Evolutionary conservation across 2,888 invertebrate species (phyloP), one percentile per base, ranked within the genome.

Genomic region (Tricholauxania praeusta): DNA sequence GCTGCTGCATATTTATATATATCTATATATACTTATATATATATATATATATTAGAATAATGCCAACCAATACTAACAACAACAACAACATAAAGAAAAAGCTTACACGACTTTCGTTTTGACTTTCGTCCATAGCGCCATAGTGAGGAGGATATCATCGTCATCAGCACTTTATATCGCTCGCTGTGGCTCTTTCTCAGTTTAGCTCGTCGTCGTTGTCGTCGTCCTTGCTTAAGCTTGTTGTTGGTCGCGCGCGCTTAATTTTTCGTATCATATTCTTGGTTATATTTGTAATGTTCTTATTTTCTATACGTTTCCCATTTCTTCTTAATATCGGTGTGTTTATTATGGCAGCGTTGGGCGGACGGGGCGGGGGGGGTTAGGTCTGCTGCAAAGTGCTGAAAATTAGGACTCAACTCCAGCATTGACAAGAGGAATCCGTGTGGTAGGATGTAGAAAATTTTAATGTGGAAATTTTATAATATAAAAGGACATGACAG

Each of bases 401-500:
- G 39, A 39, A 39, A 39, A 39, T 39, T 53, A 17, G 17, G 8
- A 17, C 53, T 53, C 53, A 17, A 17, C n/a, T 63, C 8, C n/a
- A n/a, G n/a, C 48, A 39, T 4, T 67, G 47, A 48, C 19, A 49
- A 14, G n/a, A 32, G 66, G n/a, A 52, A 39, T 14, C 22, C 53
- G 64, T 6, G 47, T 22, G n/a, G 64, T 55, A 64, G 64, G 63
- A 28, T 28, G 28, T 28, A 28, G 39, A 15, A 62, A 63, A 49
- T 55, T 59, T 70, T 71, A 71, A 70, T 74, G 72, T 71, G 62
- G 48, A 69, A 77, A 64, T 74, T 47, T 77, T 78, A 79, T 79
- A 79, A 82, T 84, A 85, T 84, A 84, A 85, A 85, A 86, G 83
- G 81, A 81, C 78, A 80, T 81, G 82, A 77, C 80, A 78, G 78